A percentile compares a stretch with the other conserved stretches of the same genome.
phyloP scores from a whole-genome alignment of 2,888 invertebrate species.

The Hipparchia sbordonii region DNA sequence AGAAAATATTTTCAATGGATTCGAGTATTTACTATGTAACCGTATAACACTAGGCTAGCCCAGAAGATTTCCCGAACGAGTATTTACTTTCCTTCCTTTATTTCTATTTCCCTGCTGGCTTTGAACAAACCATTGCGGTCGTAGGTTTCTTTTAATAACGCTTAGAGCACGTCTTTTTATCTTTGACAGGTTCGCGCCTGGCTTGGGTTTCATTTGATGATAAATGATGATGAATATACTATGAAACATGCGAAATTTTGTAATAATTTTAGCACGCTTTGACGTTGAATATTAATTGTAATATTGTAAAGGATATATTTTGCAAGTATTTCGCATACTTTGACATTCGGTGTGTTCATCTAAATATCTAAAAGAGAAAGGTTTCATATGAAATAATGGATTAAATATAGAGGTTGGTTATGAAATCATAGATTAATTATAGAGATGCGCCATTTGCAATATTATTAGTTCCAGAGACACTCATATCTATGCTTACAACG shows the following conservation, averaged over 20 bases:
- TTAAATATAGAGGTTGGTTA: no score
- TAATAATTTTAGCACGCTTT: background rate
- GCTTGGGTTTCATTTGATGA: background rate
- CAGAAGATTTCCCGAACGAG: background rate
- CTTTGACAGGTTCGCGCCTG: constrained; percentile 1
- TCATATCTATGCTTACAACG: no score
- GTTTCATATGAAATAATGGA: no score
- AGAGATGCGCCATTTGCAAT: no score
- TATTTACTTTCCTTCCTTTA: constrained; percentile 6
- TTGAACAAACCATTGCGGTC: background rate
- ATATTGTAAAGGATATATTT: no score
- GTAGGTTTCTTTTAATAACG: constrained; percentile 10
- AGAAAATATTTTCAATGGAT: background rate
- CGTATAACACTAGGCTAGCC: background rate
- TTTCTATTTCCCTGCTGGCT: background rate
- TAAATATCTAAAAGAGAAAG: no score
- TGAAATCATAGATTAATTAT: no score
- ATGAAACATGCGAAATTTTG: background rate
- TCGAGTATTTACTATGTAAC: constrained; percentile 4
- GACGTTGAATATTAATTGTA: background rate
- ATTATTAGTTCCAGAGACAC: no score
- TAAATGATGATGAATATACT: constrained; percentile 3
- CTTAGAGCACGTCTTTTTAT: background rate
- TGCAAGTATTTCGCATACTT: no score
- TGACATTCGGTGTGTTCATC: no score